Evolutionary conservation across 2,113 vertebrate genomes (phyloP), one percentile per base, ranked within the genome.

Genomic region (Pteruthius melanotis): DNA sequence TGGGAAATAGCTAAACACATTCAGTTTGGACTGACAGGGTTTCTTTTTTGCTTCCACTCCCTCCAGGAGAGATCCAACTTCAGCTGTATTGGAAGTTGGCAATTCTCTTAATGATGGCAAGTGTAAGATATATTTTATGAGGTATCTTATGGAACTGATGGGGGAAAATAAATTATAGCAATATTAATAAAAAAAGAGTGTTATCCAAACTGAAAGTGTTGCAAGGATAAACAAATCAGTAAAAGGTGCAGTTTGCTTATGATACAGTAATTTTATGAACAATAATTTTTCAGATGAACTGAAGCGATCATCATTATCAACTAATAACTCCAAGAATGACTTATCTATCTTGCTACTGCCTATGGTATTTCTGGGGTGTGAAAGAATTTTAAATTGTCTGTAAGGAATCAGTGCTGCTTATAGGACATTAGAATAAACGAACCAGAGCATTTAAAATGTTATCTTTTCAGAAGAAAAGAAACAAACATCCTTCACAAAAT

Each of bases 321-420:
- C 87, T 97, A 96, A 94, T 89, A 95, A 89, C 88, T 97, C 84
- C 89, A 94, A 84, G 83, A 96, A 94, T 90, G 93, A 96, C 92
- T 95, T 96, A 92, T 95, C 76, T 96, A 77, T 81, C 90, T 96
- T 95, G 72, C 21, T 90, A 39, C 72, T 84, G 92, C 33, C 68
- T 93, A 35, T 86, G 69, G 60, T 96, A 93, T 92, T 96, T 90
- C 80, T 94, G 80, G 83, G 76, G 88, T 94, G 88, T 93, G 88
- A 94, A 96, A 89, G 79, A 78, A 97, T 90, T 95, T 94, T 87
- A 94, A 94, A 96, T 95, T 93, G 72, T 75, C 85, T 97, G 61
- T 65, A 75, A 90, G 88, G 65, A 92, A 65, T 64, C 37, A 47
- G 57, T 57, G 53, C 88, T 87, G 72, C 90, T 84, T 68, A 87